Percentiles rank a stretch among this genome's conserved stretches.
These are phyloP conservation scores for Oryctes rhinoceros DNA, from an alignment of 1,140 invertebrate species.

Conservation along the genomic window DNA sequence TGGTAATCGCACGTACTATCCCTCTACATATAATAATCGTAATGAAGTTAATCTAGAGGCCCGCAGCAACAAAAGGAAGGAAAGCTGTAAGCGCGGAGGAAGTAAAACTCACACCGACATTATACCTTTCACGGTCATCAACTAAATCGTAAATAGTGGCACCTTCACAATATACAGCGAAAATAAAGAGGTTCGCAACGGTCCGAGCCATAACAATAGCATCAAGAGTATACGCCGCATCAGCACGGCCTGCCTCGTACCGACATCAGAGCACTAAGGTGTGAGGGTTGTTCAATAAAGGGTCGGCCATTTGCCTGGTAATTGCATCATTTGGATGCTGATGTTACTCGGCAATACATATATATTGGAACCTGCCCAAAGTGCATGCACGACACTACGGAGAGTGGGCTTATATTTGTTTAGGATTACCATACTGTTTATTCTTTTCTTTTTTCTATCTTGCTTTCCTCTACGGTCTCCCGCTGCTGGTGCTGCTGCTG, in stretches of 20 bases:
- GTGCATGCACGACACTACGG: constrained; percentile 45
- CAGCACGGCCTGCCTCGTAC: constrained; percentile 19
- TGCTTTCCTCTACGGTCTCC: constrained; percentile 9
- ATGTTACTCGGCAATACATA: constrained; percentile 51
- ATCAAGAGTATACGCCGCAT: constrained; percentile 46
- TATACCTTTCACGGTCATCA: constrained; percentile 41
- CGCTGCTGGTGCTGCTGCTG: neutral
- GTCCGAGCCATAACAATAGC: constrained; percentile 49
- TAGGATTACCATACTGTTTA: constrained; percentile 52
- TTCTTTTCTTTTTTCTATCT: constrained; percentile 44
- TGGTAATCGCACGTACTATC: constrained; percentile 8
- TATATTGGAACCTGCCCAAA: constrained; percentile 52
- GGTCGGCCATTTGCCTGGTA: constrained; percentile 53
- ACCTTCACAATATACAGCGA: constrained; percentile 42
- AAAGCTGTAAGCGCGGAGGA: constrained; percentile 4
- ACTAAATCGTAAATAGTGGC: constrained; percentile 45
- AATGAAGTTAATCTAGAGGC: constrained; percentile 30
- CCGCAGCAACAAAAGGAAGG: constrained; percentile 25
- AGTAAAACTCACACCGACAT: constrained; percentile 33
- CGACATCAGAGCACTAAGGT: constrained; percentile 40
- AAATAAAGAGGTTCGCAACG: constrained; percentile 49
- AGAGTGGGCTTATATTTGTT: constrained; percentile 49
- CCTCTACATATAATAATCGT: constrained; percentile 28
- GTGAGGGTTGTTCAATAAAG: constrained; percentile 48
- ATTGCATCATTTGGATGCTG: constrained; percentile 57